Conservation (phyloP, 2,797 vertebrate species). For the Mormyrus hasselquistii region DNA sequence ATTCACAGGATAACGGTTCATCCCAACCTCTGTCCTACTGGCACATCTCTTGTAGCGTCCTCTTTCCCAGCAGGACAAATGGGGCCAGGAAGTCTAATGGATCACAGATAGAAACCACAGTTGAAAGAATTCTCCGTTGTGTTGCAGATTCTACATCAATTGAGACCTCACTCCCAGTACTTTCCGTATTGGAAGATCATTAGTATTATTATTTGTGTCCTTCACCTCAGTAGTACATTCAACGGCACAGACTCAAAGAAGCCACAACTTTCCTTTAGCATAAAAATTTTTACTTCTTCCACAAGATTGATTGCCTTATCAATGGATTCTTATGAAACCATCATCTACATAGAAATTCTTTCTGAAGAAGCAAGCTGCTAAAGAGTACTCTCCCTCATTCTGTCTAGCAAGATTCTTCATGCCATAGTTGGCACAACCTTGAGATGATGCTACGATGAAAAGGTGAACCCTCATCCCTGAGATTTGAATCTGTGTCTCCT, state of each 20-base stretch:
- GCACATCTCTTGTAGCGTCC: not conserved
- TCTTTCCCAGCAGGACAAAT: not conserved
- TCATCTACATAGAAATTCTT: not conserved
- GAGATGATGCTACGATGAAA: not conserved
- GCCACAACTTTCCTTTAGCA: not conserved
- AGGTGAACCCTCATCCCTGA: not conserved
- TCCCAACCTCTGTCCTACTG: not conserved
- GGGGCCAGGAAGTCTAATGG: not conserved
- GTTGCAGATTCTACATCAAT: not conserved
- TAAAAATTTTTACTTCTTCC: not conserved
- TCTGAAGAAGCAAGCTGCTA: not conserved
- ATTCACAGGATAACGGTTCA: not conserved
- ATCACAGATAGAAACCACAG: not conserved
- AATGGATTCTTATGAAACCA: not conserved
- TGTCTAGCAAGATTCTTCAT: not conserved
- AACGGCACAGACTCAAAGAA: not conserved
- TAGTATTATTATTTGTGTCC: not conserved
- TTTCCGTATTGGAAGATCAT: not conserved
- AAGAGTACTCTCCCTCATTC: not conserved
- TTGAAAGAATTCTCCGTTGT: not conserved
- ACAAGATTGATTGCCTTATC: not conserved
- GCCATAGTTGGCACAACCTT: not conserved
- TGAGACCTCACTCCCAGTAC: not conserved
- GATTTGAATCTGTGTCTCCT: not conserved
- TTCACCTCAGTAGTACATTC: not conserved